Percentiles rank a stretch among this genome's conserved stretches.
Conservation (phyloP, 2,888 invertebrate genomes). For the Aproaerema taeniolella region DNA sequence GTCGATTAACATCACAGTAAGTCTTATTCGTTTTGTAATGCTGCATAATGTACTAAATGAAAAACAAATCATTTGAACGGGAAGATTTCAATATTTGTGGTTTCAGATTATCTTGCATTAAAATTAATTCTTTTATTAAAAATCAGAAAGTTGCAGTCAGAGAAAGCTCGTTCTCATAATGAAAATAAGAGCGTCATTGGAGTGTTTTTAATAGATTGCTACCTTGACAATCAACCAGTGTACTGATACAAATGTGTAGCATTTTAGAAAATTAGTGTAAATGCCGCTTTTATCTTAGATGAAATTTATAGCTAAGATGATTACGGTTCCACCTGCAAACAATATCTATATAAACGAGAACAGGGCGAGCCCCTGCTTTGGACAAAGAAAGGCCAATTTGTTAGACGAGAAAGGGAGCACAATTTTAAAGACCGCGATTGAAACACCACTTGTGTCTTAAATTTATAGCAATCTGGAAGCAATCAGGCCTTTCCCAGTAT, state of each 20-base stretch:
- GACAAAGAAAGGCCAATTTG: conserved; percentile 72
- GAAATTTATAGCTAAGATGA: conserved; percentile 13
- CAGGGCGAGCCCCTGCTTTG: conserved; percentile 39
- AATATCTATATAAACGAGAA: conserved; percentile 22
- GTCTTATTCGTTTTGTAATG: too few relatives aligned
- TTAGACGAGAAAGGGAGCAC: conserved; percentile 71
- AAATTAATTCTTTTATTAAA: conserved; percentile 4
- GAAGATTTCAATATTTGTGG: conserved; percentile 12
- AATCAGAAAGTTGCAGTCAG: conserved; percentile 10
- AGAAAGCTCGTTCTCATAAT: conserved; percentile 7
- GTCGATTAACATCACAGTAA: too few relatives aligned
- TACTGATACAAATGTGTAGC: conserved; percentile 2
- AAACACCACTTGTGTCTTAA: conserved; percentile 64
- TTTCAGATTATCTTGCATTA: conserved; percentile 8
- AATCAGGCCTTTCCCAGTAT: conserved; percentile 65
- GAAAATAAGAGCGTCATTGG: conserved; percentile 1
- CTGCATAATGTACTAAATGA: too few relatives aligned
- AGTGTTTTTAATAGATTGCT: neutral
- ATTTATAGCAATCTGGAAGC: conserved; percentile 71
- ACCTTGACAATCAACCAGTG: neutral
- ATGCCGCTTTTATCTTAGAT: conserved; percentile 9
- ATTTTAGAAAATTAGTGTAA: conserved; percentile 9
- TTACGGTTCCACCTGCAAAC: conserved; percentile 14
- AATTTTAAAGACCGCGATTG: conserved; percentile 67
- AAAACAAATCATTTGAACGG: too few relatives aligned